Conservation (phyloP, 2,113 vertebrate genomes). For the Marmota flaviventris region DNA sequence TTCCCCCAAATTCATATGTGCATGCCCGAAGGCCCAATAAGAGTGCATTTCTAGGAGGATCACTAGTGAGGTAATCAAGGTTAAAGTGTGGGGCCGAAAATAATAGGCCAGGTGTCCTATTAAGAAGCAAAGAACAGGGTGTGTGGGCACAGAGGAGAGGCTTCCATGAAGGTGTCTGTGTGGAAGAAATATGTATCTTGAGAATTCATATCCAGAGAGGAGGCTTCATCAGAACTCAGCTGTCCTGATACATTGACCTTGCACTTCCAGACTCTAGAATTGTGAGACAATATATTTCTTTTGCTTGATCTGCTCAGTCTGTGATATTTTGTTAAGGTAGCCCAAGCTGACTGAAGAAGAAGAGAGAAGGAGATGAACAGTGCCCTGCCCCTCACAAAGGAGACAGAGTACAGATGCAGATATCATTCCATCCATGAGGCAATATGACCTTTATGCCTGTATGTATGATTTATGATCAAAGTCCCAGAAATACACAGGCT, state of each 20-base stretch:
- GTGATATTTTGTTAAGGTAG: not conserved
- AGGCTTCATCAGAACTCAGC: not conserved
- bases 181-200: not conserved
- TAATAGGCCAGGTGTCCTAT: not conserved
- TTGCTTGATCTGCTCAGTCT: not conserved
- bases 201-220: not conserved
- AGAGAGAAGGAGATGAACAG: not conserved
- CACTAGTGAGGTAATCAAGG: not conserved
- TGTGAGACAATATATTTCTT: not conserved
- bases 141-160: not conserved
- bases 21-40: not conserved
- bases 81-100: not conserved
- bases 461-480: constrained; percentile 19
- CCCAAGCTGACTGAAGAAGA: not conserved
- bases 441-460: not conserved
- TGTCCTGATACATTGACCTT: not conserved
- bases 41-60: not conserved
- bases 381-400: fast-evolving
- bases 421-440: not conserved
- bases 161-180: too few species aligned
- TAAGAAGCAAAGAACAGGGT: not conserved
- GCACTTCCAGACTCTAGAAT: not conserved
- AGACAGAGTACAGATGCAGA: not conserved
- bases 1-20: not conserved
- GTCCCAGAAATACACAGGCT: constrained; percentile 55